phyloP scores from a whole-genome alignment of 2,797 vertebrate species.

The Schizopygopsis pylzovi region DNA sequence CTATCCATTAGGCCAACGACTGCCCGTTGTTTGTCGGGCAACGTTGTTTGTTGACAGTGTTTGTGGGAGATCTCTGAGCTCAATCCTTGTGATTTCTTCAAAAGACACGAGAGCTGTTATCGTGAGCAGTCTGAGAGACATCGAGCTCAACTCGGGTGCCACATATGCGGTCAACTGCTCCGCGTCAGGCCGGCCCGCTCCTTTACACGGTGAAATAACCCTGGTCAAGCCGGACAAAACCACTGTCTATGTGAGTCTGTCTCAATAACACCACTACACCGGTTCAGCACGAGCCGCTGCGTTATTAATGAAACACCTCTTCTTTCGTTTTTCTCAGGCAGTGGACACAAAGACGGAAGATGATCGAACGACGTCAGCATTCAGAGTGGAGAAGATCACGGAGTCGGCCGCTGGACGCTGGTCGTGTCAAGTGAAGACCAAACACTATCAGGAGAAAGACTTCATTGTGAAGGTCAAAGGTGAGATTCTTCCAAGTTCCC shows the following conservation, averaged over 20 bases:
- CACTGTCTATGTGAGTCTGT: slow-evolving; percentile 74
- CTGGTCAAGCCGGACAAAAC: slow-evolving; percentile 83
- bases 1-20: too few species aligned
- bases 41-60: too few species aligned
- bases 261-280: not conserved
- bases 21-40: too few species aligned
- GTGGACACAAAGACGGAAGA: slow-evolving; percentile 70
- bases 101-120: slow-evolving; percentile 77
- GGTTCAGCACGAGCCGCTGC: not conserved
- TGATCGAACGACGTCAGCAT: slow-evolving; percentile 78
- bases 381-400: slow-evolving; percentile 76
- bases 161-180: slow-evolving; percentile 78
- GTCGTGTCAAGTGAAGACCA: slow-evolving; percentile 82
- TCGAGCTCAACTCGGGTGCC: slow-evolving; percentile 79
- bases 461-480: slow-evolving; percentile 86
- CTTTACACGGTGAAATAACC: slow-evolving; percentile 80
- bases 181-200: slow-evolving; percentile 79
- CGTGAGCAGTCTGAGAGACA: slow-evolving; percentile 70
- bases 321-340: slow-evolving; percentile 68
- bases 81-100: not conserved
- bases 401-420: slow-evolving; percentile 80
- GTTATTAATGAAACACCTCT: not conserved
- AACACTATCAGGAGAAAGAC: slow-evolving; percentile 77
- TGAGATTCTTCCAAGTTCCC: slow-evolving; percentile 59
- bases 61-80: not conserved